Evolutionary conservation across 2,797 vertebrate species (phyloP).

Genomic region (Acropternis orthonyx): DNA sequence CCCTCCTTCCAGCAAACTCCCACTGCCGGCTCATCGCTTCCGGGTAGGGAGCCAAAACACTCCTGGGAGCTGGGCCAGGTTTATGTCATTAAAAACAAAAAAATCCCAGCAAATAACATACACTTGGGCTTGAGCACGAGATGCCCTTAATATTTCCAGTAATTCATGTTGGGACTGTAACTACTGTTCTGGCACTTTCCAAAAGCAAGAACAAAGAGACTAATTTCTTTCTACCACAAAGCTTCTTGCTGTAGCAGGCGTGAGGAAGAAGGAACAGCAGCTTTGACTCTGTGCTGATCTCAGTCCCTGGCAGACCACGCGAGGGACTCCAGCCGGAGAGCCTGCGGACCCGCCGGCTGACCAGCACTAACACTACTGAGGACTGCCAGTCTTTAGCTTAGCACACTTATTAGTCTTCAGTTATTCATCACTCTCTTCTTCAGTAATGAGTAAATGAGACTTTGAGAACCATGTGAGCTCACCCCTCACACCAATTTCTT

Average conservation of each 20-base stretch:
- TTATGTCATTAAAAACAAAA: constrained; percentile 25
- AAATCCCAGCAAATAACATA: constrained; percentile 14
- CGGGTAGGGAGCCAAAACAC: not conserved
- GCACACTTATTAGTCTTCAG: not conserved
- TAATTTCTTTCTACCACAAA: not conserved
- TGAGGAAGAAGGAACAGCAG: not conserved
- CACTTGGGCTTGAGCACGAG: not conserved
- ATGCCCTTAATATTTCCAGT: constrained; percentile 22
- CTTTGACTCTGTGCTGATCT: not conserved
- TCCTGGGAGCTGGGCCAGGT: constrained; percentile 25
- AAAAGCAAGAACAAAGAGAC: not conserved
- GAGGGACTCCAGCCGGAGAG: not conserved
- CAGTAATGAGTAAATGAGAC: not conserved
- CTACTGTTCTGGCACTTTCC: constrained; percentile 27
- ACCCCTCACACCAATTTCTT: not conserved
- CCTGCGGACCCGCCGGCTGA: accelerated
- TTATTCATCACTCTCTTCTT: not conserved
- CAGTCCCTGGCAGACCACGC: accelerated
- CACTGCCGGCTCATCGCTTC: accelerated
- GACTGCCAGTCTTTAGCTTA: not conserved
- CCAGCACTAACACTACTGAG: not conserved
- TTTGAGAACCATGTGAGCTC: not conserved
- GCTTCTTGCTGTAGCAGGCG: not conserved
- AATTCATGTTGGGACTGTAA: not conserved
- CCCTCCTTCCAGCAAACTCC: not conserved